phyloP scores from a whole-genome alignment of 2,113 vertebrate genomes.

The Probosciger aterrimus region DNA sequence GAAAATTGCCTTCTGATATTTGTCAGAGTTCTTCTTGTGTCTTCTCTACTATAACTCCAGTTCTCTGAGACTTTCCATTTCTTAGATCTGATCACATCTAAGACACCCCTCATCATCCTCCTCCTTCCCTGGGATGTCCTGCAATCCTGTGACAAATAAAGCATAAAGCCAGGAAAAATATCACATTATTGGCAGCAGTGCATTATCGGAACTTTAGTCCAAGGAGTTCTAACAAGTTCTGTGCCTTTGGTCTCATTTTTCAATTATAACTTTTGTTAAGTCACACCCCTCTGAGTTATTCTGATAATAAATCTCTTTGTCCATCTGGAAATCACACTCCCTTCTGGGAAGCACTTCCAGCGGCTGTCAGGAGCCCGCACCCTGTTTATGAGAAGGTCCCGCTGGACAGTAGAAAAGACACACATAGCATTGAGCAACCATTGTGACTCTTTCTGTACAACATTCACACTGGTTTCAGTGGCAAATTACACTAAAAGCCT shows the following conservation, averaged over 20 bases:
- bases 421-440: background rate
- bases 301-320: background rate
- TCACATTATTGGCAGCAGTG: background rate
- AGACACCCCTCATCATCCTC: background rate
- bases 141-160: background rate
- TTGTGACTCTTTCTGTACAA: background rate
- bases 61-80: background rate
- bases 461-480: background rate
- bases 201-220: background rate
- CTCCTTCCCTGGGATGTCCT: background rate
- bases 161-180: constrained; percentile 7
- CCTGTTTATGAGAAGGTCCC: constrained; percentile 36
- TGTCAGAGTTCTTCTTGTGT: background rate
- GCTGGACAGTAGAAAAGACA: constrained; percentile 17
- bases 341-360: constrained; percentile 26
- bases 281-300: constrained; percentile 48
- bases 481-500: background rate
- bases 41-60: background rate
- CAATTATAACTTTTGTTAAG: constrained; percentile 41
- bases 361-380: constrained; percentile 13
- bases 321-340: constrained; percentile 35
- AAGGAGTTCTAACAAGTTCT: constrained; percentile 9
- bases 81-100: background rate
- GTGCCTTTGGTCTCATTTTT: constrained; percentile 38
- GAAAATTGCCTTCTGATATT: background rate